A percentile compares a stretch with the other conserved stretches of the same genome.
These are phyloP conservation scores for Crenichthys baileyi DNA, from an alignment of 2,797 vertebrate species.

Conservation along the genomic window DNA sequence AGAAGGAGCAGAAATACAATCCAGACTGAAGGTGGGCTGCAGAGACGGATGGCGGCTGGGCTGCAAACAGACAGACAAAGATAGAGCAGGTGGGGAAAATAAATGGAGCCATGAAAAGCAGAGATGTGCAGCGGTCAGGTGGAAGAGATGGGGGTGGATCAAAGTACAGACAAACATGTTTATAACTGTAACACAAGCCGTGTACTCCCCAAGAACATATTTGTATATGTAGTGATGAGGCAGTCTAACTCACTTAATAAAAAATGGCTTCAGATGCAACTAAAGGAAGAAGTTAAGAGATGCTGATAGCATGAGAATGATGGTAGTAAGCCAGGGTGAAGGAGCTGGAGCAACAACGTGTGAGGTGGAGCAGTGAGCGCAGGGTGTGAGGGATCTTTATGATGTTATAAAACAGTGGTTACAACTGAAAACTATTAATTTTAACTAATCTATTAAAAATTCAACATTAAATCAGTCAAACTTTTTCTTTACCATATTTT, in stretches of 20 bases:
- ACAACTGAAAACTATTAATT: not conserved
- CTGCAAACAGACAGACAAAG: conserved; percentile 74
- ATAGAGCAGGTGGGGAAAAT: conserved; percentile 49
- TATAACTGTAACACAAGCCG: conserved; percentile 22
- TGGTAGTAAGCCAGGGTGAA: conserved; percentile 32
- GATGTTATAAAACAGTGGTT: not conserved
- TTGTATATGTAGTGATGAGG: not conserved
- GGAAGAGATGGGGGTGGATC: conserved; percentile 22
- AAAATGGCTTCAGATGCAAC: conserved; percentile 46
- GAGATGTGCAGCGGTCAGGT: conserved; percentile 23
- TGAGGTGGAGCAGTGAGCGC: conserved; percentile 17
- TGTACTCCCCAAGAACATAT: not conserved
- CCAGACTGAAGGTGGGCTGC: conserved; percentile 80
- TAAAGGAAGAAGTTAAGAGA: conserved; percentile 48
- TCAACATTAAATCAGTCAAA: not conserved
- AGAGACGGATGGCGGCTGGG: conserved; percentile 73
- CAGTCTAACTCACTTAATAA: not conserved
- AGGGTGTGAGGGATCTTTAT: conserved; percentile 3
- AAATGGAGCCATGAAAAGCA: conserved; percentile 15
- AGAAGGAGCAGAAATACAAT: conserved; percentile 74
- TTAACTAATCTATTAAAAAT: not conserved
- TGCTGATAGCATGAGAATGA: conserved; percentile 49
- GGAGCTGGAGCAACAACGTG: conserved; percentile 68
- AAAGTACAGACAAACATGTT: conserved; percentile 31
- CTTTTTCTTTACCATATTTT: not conserved